Evolutionary conservation across 2,888 invertebrate species (phyloP), one percentile per base, ranked within the genome.

Genomic region (Lithophane semibrunnea): DNA sequence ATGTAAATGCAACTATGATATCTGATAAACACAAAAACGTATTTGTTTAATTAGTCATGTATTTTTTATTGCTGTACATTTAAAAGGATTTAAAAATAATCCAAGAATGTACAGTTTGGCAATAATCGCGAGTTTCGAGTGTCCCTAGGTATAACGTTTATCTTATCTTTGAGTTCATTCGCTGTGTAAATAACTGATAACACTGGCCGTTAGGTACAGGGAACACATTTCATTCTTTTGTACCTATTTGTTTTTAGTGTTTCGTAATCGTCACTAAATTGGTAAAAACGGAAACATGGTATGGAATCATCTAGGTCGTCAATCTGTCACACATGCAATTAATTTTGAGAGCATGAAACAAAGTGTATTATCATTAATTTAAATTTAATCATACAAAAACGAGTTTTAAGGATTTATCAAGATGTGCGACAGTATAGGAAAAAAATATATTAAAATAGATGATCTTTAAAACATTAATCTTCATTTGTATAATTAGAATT

Each of bases 131-230:
- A 71, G 75, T 80, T 80, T 84, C n/a, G 76, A 74, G 80, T 83
- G 85, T 84, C 87, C 87, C 86, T 92, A 91, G 89, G 91, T 91
- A 91, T 91, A 85, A 83, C 67, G 77, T 76, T 83, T 92, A 93
- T 94, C 94, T 95, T 91, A 95, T 95, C 95, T 72, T 86, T 82
- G 90, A 90, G 94, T 94, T 95, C 94, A 94, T 91, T 90, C 92
- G 90, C 90, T 92, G 93, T 91, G 94, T 94, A 95, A 94, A 95
- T 94, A 95, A 93, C 93, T 93, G 95, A 95, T 95, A 95, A 93
- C 88, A 83, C 74, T 75, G 74, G 74, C 82, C 83, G 83, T 84
- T 86, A 80, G 68, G 89, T 89, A 92, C 90, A 80, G 79, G 65
- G 66, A 76, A 44, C 54, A 52, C 56, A 74, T 76, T 61, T 67